Percentiles rank a stretch among this genome's conserved stretches.
Conservation (phyloP, 2,797 vertebrate genomes). For the Meda fulgida region DNA sequence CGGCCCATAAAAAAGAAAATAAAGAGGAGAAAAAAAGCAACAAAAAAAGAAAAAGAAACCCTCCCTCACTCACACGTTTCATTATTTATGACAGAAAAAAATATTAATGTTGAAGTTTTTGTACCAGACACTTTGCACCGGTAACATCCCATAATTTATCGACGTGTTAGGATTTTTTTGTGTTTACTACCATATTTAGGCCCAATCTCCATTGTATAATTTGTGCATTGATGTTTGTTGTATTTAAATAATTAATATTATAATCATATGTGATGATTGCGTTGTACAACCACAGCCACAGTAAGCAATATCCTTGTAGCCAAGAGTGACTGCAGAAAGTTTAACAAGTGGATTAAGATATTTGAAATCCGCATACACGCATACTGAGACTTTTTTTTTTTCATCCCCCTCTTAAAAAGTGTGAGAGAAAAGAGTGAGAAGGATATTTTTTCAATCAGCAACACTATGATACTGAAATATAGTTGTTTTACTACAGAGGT, state of each 20-base stretch:
- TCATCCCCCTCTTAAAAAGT: constrained; percentile 89
- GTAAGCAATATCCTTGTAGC: constrained; percentile 99
- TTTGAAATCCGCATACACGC: constrained; percentile 82
- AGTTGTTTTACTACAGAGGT: constrained; percentile 99
- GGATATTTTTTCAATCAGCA: constrained; percentile 96
- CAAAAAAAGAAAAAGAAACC: constrained; percentile 74
- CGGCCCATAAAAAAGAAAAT: constrained; percentile 83
- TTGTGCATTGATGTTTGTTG: constrained; percentile 98
- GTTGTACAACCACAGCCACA: constrained; percentile 94
- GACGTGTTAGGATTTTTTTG: constrained; percentile 77
- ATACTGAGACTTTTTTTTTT: constrained; percentile 75
- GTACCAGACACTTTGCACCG: constrained; percentile 98
- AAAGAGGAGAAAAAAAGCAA: constrained; percentile 62
- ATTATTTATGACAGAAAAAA: constrained; percentile 81
- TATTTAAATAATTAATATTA: constrained; percentile 87
- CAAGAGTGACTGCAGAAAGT: constrained; percentile 59
- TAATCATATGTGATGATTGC: constrained; percentile 90
- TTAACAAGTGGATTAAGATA: constrained; percentile 84
- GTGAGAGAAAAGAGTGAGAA: constrained; percentile 86
- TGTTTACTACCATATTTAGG: constrained; percentile 83
- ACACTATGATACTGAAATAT: constrained; percentile 96
- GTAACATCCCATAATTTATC: constrained; percentile 99
- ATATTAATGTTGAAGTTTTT: constrained; percentile 86
- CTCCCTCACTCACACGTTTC: constrained; percentile 88
- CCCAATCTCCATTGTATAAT: constrained; percentile 90